Evolutionary conservation across 2,113 vertebrate genomes (phyloP).

Genomic region (Mixornis gularis): DNA sequence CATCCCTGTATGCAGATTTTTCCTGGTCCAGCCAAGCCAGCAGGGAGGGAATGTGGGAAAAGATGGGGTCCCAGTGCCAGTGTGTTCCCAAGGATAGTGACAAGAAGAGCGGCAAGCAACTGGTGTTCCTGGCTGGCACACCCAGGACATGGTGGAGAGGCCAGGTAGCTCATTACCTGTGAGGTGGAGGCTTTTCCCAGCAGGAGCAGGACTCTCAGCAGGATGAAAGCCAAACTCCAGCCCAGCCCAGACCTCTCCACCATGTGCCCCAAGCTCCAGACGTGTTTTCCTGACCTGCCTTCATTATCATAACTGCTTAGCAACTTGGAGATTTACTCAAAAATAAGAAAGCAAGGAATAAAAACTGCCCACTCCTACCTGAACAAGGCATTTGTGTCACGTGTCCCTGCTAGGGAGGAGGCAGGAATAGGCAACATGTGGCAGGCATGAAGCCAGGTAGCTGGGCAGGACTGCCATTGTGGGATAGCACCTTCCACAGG

Average conservation of each 20-base stretch:
- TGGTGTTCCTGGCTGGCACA: not conserved
- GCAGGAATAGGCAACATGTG: not conserved
- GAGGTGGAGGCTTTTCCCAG: slow-evolving; percentile 19
- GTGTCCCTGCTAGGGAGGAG: not conserved
- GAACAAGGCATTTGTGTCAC: not conserved
- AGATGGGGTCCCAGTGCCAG: not conserved
- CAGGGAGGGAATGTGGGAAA: not conserved
- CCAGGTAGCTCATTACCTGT: not conserved
- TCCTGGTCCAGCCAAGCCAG: not conserved
- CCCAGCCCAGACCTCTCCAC: slow-evolving; percentile 38
- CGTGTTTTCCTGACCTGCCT: slow-evolving; percentile 1
- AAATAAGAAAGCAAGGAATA: slow-evolving; percentile 31
- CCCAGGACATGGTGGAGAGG: not conserved
- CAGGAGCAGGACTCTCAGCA: slow-evolving; percentile 27
- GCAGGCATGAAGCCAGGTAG: not conserved
- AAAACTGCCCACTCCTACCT: not conserved
- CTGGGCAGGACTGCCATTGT: not conserved
- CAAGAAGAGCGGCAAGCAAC: not conserved
- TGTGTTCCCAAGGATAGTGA: not conserved
- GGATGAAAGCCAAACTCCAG: slow-evolving; percentile 53
- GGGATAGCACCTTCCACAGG: not conserved
- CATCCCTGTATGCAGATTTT: not conserved
- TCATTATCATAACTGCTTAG: slow-evolving; percentile 46
- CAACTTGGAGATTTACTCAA: slow-evolving; percentile 22
- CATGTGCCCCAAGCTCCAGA: not conserved